Evolutionary conservation across 2,888 invertebrate genomes (phyloP), one percentile per base, ranked within the genome.

Genomic region (Anoncus sp.): DNA sequence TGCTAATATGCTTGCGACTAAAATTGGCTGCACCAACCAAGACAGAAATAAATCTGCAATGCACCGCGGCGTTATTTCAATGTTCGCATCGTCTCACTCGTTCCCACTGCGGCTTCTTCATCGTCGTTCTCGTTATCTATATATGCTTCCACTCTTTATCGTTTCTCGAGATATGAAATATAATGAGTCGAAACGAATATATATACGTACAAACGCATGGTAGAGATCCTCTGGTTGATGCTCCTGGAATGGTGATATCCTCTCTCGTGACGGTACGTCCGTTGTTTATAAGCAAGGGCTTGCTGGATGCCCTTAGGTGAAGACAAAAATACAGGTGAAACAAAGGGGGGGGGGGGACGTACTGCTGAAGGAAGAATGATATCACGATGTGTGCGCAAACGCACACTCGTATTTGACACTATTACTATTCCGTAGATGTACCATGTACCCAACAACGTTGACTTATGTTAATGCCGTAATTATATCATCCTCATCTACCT

Each of bases 381-480:
- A 59, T 16, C n/a, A 51, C 51, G n/a, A 49, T 57, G 49, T 62
- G 57, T 59, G 49, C 12, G 65, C 45, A n/a, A 22, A 57, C 35
- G 49, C 77, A 83, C 81, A 84, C 87, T 87, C 87, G 85, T 86
- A 88, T 90, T 89, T 86, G 87, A 87, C 87, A 86, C 87, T 83
- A 89, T 90, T 90, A 88, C 85, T 90, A 90, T 90, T 90, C 90
- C 85, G 83, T 83, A 81, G 84, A 62, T 83, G 90, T 88, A 81
- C 84, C 31, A 22, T 35, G 20, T 84, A 85, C 76, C 76, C 79
- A 60, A 70, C 81, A 87, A 79, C 87, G 88, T 86, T 90, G 90
- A 90, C 90, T 91, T 91, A 91, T 91, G 90, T 90, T 91, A 91
- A 91, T 90, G 87, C 85, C 86, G 89, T 90, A 91, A 91, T 91